Base-by-base conservation (phyloP, 2,113 vertebrate genomes). In the Nymphicus hollandicus region DNA sequence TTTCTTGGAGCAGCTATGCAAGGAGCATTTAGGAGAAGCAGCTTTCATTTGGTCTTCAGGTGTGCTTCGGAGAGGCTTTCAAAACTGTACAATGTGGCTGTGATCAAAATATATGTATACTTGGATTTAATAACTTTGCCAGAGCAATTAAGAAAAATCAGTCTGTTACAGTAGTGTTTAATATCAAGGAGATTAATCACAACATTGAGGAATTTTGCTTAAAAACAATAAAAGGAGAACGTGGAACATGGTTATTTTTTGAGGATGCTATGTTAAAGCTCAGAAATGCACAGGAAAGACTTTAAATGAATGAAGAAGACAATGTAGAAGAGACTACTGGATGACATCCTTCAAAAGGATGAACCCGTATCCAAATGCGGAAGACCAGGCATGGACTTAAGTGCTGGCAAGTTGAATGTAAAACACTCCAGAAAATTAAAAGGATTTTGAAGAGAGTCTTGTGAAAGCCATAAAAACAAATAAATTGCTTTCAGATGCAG, bases 171-270 rank as follows among this genome's bases (percentile, higher is more conserved):
- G 8, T 28, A 68, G n/a, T 68, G n/a, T n/a, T 71, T 79, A 37
- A 31, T 71, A 13, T 79, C 25, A 71, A 50, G 10, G 22, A 61
- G 29, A 44, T 49, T 55, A 47, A 47, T 55, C 33, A 37, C n/a
- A 66, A 20, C 13, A 11, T 13, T 39, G 47, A 39, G 19, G 23
- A 85, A 55, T 41, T 91, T 46, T 63, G 17, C 41, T 20, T 78
- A 37, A 66, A 89, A 88, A 44, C 27, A 58, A 23, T 5, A 17
- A 29, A 70, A 91, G 3, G 43, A 12, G 24, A 77, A 35, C 0
- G 5, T 0, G 0, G 16, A 91, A 28, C 15, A 1, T 41, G 13
- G 22, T 1, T 89, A 9, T 65, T 3, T 82, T 61, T 44, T 69
- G 65, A 86, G 9, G 28, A 58, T 5, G 3, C 5, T 35, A 5